These are phyloP conservation scores for Stegophylla sp. DNA, from an alignment of 2,888 invertebrate genomes.

Conservation along the genomic window DNA sequence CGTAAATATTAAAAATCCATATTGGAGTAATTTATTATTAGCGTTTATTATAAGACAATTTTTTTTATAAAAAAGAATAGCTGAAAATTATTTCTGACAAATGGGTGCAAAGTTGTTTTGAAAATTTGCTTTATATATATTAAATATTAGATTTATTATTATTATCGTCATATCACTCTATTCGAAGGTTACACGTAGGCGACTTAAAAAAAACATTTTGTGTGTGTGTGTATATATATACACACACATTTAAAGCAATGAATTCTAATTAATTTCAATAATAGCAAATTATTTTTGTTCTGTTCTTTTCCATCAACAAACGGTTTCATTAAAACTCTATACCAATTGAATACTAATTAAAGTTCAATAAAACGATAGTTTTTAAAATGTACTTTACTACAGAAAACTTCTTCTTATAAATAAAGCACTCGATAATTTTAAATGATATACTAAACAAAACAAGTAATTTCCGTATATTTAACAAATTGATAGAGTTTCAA, in stretches of 20 bases:
- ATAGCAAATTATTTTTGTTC: background rate
- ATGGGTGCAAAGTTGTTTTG: background rate
- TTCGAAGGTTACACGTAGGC: constrained; percentile 26
- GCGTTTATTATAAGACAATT: background rate
- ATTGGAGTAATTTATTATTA: background rate
- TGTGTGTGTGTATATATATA: no score
- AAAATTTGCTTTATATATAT: background rate
- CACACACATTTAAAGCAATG: background rate
- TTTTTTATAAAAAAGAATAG: background rate
- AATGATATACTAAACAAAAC: background rate
- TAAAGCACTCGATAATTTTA: constrained; percentile 7
- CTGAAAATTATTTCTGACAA: background rate
- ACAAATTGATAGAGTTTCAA: background rate
- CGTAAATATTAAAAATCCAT: background rate
- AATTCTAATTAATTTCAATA: background rate
- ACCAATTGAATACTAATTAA: constrained; percentile 26
- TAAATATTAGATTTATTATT: background rate
- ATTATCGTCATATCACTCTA: background rate
- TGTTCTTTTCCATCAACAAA: background rate
- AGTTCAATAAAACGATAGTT: constrained; percentile 35
- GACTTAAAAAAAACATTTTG: background rate
- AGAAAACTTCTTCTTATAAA: constrained; percentile 1
- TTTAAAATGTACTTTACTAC: background rate
- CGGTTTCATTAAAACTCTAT: background rate
- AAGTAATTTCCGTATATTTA: background rate